Base-by-base conservation (phyloP, 2,888 invertebrate species). In the Pristionchus mayeri region DNA sequence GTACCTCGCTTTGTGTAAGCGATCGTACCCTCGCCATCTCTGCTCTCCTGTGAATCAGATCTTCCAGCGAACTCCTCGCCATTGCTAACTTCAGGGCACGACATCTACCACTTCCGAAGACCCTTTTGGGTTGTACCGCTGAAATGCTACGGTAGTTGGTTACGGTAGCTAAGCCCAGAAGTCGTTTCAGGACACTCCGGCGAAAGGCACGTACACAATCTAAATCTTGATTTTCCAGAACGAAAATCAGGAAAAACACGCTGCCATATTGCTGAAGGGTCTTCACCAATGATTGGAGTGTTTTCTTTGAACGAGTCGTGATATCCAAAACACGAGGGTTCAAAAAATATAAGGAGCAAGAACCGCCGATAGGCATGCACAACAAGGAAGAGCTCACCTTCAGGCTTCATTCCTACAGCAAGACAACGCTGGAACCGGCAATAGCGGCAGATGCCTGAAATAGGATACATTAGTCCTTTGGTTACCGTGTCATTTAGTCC, bases 351-450 rank as follows among this genome's bases (percentile, higher is more conserved):
- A n/a, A n/a, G n/a, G 21, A 16, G n/a, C n/a, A n/a, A n/a, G n/a
- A n/a, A n/a, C n/a, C n/a, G n/a, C n/a, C n/a, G n/a, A n/a, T n/a
- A n/a, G n/a, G n/a, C n/a, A n/a, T n/a, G n/a, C n/a, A n/a, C n/a
- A n/a, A n/a, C n/a, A n/a, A n/a, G n/a, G n/a, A n/a, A n/a, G n/a
- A n/a, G n/a, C 78, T n/a, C 21, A 84, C 84, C 84, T n/a, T 78
- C 76, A 11, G 78, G 44, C 16, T 37, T 30, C 84, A 84, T 84
- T 37, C 84, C 84, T 0, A 78, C 63, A 21, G 44, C 52, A 13
- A 84, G 84, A 40, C 84, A 84, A 0, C 84, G 57, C 34, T 84
- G 76, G 63, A 84, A 84, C 24, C 84, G 54, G 24, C 84, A 84
- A 48, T 71, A 78, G 21, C 84, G 54, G n/a, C 84, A 84, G 57